Percentiles rank a stretch among this genome's conserved stretches.
Evolutionary conservation across 1,140 invertebrate genomes (phyloP).

Genomic region (Diprion similis): DNA sequence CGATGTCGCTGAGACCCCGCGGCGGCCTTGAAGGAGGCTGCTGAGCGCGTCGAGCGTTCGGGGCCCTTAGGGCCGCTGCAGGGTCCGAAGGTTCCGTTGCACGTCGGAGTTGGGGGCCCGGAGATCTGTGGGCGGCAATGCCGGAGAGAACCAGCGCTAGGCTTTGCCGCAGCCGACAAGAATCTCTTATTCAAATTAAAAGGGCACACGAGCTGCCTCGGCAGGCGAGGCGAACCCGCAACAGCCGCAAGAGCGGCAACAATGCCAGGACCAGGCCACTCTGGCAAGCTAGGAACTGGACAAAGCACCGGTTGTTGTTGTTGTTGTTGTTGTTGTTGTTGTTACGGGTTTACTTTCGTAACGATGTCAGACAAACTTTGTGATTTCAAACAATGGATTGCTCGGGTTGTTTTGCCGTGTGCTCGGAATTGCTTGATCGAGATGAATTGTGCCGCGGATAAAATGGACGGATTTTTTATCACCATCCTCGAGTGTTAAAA

Average conservation of each 20-base stretch:
- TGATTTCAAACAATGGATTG: too few species aligned
- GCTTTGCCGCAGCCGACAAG: conserved; percentile 6
- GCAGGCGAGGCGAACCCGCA: neutral
- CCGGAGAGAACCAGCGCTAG: neutral
- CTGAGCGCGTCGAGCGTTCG: neutral
- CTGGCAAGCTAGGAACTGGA: neutral
- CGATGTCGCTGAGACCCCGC: conserved; percentile 4
- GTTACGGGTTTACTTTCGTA: too few species aligned
- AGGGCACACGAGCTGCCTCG: neutral
- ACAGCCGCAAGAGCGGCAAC: neutral
- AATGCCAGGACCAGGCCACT: neutral
- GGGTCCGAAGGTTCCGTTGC: conserved; percentile 1
- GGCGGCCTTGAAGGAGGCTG: neutral
- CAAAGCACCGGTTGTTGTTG: neutral
- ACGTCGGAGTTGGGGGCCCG: neutral
- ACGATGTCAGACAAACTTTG: too few species aligned
- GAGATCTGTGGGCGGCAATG: neutral
- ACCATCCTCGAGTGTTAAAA: too few species aligned
- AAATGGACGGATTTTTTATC: too few species aligned
- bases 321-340: too few species aligned
- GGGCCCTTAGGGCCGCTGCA: neutral
- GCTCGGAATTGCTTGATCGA: too few species aligned
- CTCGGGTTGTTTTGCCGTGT: too few species aligned
- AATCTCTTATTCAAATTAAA: conserved; percentile 5
- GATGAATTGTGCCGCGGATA: too few species aligned